Conservation (phyloP, 2,797 vertebrate genomes). For the Sphenopsis melanotis region DNA sequence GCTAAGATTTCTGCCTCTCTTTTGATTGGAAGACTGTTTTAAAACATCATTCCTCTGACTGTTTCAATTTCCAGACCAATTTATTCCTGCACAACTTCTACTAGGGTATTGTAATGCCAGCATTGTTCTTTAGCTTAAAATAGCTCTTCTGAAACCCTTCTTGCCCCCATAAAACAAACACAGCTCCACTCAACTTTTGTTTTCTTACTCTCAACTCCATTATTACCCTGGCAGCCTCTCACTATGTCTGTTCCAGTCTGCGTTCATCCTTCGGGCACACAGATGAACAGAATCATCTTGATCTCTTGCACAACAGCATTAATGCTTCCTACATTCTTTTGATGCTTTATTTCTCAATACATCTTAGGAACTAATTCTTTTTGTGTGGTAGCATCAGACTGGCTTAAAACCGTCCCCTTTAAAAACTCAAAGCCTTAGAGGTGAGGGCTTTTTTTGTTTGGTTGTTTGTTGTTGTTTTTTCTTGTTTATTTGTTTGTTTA, state of each 20-base stretch:
- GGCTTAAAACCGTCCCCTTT: background rate
- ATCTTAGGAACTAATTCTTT: background rate
- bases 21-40: constrained; percentile 23
- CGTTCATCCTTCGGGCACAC: background rate
- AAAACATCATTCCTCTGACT: constrained; percentile 10
- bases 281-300: background rate
- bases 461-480: rapidly evolving
- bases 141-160: background rate
- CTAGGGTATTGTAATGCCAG: background rate
- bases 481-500: background rate
- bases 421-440: background rate
- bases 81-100: background rate
- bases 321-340: background rate
- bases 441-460: background rate
- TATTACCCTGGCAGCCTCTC: background rate
- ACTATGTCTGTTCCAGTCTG: background rate
- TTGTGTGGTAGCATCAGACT: background rate
- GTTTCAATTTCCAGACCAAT: constrained; percentile 20
- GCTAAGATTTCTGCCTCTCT: constrained; percentile 5
- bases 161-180: background rate
- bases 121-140: constrained; percentile 36
- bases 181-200: background rate
- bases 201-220: background rate
- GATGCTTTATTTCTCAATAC: background rate
- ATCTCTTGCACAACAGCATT: background rate